Percentiles rank a stretch among this genome's conserved stretches.
These are phyloP conservation scores for Astropecten irregularis DNA, from an alignment of 53 echinoderm and acorn worm genomes.

Conservation along the genomic window DNA sequence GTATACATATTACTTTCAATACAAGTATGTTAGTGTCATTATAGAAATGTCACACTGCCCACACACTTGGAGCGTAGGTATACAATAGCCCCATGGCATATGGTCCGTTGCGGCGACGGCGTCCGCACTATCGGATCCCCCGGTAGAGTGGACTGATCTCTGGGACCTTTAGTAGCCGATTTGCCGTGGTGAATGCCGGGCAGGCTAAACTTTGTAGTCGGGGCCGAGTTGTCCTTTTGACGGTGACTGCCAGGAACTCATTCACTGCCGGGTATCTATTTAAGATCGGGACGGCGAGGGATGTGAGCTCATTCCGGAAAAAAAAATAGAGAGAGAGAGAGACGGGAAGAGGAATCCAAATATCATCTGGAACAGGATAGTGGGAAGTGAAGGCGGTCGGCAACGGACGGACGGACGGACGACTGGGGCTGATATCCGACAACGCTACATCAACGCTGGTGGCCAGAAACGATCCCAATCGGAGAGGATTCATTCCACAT, in stretches of 20 bases:
- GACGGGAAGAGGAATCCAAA: no score
- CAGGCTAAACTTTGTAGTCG: no score
- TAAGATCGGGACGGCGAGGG: constrained; percentile 4
- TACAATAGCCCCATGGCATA: constrained; percentile 29
- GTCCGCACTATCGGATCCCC: neutral
- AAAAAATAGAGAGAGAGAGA: no score
- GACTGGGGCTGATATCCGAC: neutral
- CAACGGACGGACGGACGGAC: neutral
- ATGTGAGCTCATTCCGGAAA: constrained; percentile 39
- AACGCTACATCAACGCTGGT: neutral
- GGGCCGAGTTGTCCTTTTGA: neutral
- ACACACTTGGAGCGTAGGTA: constrained; percentile 41
- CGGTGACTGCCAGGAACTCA: neutral
- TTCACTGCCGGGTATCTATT: constrained; percentile 49
- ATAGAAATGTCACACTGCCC: constrained; percentile 59
- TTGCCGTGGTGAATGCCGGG: constrained; percentile 15
- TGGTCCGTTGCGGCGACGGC: neutral
- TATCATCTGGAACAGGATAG: no score
- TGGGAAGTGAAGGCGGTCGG: neutral
- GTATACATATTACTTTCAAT: no score
- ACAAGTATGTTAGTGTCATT: constrained; percentile 26
- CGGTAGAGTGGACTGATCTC: neutral
- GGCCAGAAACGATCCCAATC: neutral
- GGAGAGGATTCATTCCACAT: no score
- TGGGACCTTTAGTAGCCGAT: constrained; percentile 42